A percentile compares a stretch with the other conserved stretches of the same genome.
phyloP scores from a whole-genome alignment of 2,113 vertebrate genomes.

The Boleophthalmus pectinirostris region DNA sequence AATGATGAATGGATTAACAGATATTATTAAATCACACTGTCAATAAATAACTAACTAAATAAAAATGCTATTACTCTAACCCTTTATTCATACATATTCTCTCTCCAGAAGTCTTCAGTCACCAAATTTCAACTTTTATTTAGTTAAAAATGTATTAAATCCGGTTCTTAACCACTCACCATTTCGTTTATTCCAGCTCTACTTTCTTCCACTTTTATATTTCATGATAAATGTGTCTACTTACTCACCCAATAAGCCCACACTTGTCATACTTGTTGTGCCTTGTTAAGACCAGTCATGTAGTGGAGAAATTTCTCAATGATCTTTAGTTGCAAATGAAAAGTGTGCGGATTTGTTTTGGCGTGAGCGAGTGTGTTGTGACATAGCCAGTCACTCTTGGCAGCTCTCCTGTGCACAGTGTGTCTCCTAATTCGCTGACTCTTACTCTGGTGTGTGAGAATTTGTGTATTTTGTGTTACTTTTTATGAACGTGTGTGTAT shows the following conservation, averaged over 20 bases:
- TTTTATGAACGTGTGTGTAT: constrained; percentile 14
- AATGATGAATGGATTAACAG: no score
- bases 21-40: no score
- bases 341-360: constrained; percentile 18
- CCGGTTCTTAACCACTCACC: no score
- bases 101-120: no score
- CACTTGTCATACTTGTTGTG: not conserved
- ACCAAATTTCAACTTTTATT: no score
- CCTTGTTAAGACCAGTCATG: not conserved
- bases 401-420: constrained; percentile 39
- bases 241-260: not conserved
- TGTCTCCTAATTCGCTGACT: constrained; percentile 38
- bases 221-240: not conserved
- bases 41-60: no score
- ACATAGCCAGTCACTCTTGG: constrained; percentile 44
- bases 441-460: constrained; percentile 14
- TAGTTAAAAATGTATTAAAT: no score
- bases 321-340: constrained; percentile 25
- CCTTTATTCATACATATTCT: no score
- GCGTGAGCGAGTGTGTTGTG: constrained; percentile 45
- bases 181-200: no score
- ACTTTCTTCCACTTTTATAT: not conserved
- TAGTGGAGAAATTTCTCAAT: not conserved
- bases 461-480: constrained; percentile 4
- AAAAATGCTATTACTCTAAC: no score